Evolutionary conservation across 2,888 invertebrate species (phyloP).

Genomic region (Acronicta psi): DNA sequence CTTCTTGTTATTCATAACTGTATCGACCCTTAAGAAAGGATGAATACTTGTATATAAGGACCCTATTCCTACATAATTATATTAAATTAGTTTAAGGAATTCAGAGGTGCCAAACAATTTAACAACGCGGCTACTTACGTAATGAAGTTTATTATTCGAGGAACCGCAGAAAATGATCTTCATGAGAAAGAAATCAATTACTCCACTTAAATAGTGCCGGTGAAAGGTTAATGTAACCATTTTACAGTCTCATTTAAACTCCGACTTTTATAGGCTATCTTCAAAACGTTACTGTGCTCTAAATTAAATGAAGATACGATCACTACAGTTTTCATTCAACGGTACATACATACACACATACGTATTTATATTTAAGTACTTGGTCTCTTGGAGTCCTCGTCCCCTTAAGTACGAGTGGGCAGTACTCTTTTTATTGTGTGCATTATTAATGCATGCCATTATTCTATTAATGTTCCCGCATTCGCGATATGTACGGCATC

Average conservation of each 20-base stretch:
- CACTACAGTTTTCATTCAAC: conserved; percentile 55
- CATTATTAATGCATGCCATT: conserved; percentile 44
- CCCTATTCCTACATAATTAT: background rate
- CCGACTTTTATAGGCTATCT: conserved; percentile 72
- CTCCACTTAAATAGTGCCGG: conserved; percentile 72
- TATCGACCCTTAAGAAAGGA: conserved; percentile 3
- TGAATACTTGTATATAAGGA: conserved; percentile 7
- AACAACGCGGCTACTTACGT: conserved; percentile 11
- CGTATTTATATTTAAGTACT: conserved; percentile 40
- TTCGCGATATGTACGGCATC: conserved; percentile 28
- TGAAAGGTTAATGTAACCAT: conserved; percentile 81
- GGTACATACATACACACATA: conserved; percentile 43
- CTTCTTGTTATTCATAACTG: conserved; percentile 32
- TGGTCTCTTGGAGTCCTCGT: conserved; percentile 17
- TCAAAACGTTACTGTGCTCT: conserved; percentile 72
- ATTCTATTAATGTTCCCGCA: conserved; percentile 45
- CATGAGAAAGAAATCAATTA: conserved; percentile 76
- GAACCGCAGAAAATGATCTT: conserved; percentile 59
- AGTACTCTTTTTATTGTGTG: conserved; percentile 38
- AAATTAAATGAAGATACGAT: conserved; percentile 77
- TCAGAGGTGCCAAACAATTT: conserved; percentile 24
- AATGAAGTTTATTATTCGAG: conserved; percentile 26
- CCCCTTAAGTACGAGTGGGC: conserved; percentile 22
- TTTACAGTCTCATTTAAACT: conserved; percentile 78
- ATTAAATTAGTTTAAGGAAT: conserved; percentile 1